These are phyloP conservation scores for Cololabis saira DNA, from an alignment of 2,113 vertebrate genomes.

Conservation along the genomic window DNA sequence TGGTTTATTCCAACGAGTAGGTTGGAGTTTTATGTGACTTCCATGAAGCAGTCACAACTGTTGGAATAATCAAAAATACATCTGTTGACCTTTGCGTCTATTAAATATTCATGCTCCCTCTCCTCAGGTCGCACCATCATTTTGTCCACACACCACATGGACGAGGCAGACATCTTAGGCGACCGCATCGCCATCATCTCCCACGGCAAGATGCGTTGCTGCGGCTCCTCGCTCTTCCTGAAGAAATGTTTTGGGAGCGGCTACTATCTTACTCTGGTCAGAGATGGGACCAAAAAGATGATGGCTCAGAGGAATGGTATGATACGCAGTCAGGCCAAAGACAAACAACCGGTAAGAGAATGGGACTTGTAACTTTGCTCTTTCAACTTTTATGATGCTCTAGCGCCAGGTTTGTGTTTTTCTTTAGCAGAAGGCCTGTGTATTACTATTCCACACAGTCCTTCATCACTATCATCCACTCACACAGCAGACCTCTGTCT, in stretches of 20 bases:
- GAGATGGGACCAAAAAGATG: slow-evolving; percentile 75
- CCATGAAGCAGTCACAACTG: slow-evolving; percentile 17
- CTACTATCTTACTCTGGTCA: slow-evolving; percentile 95
- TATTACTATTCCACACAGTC: no score
- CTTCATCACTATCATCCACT: no score
- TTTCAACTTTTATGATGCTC: neutral
- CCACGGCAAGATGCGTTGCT: slow-evolving; percentile 92
- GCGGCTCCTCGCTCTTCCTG: slow-evolving; percentile 95
- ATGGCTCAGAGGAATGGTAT: slow-evolving; percentile 75
- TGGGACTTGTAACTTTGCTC: neutral
- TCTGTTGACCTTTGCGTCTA: neutral
- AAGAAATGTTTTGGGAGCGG: slow-evolving; percentile 96
- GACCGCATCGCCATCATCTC: slow-evolving; percentile 97
- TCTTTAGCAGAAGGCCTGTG: no score
- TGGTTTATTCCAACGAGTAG: slow-evolving; percentile 24
- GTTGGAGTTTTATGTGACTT: neutral
- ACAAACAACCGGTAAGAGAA: neutral
- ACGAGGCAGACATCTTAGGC: slow-evolving; percentile 95
- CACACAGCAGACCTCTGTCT: no score
- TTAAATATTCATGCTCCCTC: neutral
- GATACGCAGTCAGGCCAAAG: slow-evolving; percentile 73
- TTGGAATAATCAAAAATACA: slow-evolving; percentile 34
- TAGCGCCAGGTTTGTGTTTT: neutral
- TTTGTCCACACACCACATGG: slow-evolving; percentile 97
- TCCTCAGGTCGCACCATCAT: slow-evolving; percentile 93